Evolutionary conservation across 2,888 invertebrate species (phyloP).

Genomic region (Carcina quercana): DNA sequence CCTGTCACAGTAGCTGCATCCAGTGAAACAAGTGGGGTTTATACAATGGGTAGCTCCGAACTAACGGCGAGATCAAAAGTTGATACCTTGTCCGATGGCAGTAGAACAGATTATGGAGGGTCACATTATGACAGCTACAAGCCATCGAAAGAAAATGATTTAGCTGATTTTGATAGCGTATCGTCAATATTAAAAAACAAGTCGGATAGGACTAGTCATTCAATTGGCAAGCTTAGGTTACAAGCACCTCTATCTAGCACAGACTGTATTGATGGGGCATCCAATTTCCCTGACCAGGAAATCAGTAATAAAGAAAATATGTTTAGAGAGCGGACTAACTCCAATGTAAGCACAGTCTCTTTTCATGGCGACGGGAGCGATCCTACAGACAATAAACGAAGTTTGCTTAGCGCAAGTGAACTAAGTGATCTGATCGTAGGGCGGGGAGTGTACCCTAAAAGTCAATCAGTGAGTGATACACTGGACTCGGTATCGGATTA

Average conservation of each 20-base stretch:
- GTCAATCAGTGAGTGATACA: constrained; percentile 87
- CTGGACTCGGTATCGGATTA: constrained; percentile 94
- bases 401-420: constrained; percentile 87
- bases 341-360: constrained; percentile 85
- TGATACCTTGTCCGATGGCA: constrained; percentile 62
- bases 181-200: constrained; percentile 69
- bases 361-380: constrained; percentile 94
- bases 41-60: constrained; percentile 84
- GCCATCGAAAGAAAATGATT: constrained; percentile 64
- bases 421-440: constrained; percentile 89
- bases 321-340: constrained; percentile 82
- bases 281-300: constrained; percentile 47
- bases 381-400: constrained; percentile 85
- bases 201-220: constrained; percentile 50
- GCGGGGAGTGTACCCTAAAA: constrained; percentile 80
- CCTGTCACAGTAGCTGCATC: constrained; percentile 78
- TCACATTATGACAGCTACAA: constrained; percentile 76
- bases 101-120: constrained; percentile 60
- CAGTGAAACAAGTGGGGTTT: constrained; percentile 90
- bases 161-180: constrained; percentile 66
- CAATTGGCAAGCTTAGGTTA: constrained; percentile 32
- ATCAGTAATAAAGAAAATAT: constrained; percentile 60
- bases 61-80: constrained; percentile 75
- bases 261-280: constrained; percentile 69
- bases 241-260: constrained; percentile 38